These are phyloP conservation scores for Periophthalmodon schlosseri DNA, from an alignment of 2,113 vertebrate genomes.

Conservation along the genomic window DNA sequence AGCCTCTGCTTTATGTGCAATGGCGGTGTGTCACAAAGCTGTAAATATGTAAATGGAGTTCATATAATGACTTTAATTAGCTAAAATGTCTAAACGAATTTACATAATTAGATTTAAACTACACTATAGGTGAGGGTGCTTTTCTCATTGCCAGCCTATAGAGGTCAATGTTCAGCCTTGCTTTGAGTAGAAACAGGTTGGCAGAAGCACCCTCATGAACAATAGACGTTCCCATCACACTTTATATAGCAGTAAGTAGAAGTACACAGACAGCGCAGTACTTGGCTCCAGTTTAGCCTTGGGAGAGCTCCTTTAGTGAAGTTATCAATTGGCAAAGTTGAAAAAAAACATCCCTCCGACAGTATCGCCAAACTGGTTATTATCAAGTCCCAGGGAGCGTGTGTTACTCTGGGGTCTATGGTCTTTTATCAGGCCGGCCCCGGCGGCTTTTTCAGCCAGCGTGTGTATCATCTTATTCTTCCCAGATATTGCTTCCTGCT, in stretches of 20 bases:
- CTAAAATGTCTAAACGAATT: background rate
- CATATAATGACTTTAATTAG: too few relatives aligned
- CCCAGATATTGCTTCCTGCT: constrained; percentile 42
- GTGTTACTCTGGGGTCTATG: constrained; percentile 27
- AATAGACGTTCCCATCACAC: background rate
- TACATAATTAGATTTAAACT: too few relatives aligned
- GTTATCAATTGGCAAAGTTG: constrained; percentile 17
- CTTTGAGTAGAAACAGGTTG: background rate
- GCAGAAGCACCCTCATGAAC: background rate
- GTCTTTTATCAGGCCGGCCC: constrained; percentile 31
- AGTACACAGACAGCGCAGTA: background rate
- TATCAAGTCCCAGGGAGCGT: constrained; percentile 26
- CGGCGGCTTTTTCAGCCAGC: background rate
- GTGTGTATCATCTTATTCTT: constrained; percentile 34
- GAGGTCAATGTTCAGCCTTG: background rate
- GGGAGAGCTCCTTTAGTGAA: constrained; percentile 7
- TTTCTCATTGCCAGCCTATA: background rate
- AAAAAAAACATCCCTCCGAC: constrained; percentile 15
- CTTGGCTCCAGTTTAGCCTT: background rate
- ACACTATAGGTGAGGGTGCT: background rate
- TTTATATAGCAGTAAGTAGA: background rate
- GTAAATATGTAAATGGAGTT: background rate
- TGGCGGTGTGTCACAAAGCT: too few relatives aligned
- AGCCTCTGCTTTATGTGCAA: too few relatives aligned
- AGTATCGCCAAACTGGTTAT: constrained; percentile 18